Conservation (phyloP, 2,113 vertebrate species). For the Esox niger region DNA sequence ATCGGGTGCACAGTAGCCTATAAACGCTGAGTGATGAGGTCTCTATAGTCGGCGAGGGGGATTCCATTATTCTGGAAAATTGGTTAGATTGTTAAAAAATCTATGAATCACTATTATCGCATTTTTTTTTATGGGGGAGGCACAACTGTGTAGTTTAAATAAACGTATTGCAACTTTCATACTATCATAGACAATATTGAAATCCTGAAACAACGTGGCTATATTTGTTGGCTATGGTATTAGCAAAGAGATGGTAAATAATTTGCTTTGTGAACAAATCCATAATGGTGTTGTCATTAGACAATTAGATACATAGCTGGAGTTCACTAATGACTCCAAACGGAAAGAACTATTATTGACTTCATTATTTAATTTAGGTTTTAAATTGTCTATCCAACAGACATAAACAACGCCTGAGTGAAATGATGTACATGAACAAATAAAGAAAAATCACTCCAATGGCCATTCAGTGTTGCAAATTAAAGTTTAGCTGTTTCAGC, state of each 20-base stretch:
- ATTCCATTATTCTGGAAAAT: conserved; percentile 49
- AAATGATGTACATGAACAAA: conserved; percentile 41
- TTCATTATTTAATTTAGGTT: background rate
- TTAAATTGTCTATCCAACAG: conserved; percentile 17
- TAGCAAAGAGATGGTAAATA: too few relatives aligned
- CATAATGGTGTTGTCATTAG: too few relatives aligned
- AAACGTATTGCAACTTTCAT: conserved; percentile 2
- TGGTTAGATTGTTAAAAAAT: conserved; percentile 63
- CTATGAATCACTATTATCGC: conserved; percentile 65
- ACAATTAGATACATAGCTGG: too few relatives aligned
- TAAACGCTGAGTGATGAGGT: conserved; percentile 70
- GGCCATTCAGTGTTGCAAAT: conserved; percentile 18
- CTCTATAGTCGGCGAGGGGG: conserved; percentile 50
- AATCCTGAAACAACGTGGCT: too few relatives aligned
- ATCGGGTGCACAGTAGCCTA: conserved; percentile 39
- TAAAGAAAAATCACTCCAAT: conserved; percentile 45
- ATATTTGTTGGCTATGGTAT: too few relatives aligned
- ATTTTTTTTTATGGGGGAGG: conserved; percentile 27
- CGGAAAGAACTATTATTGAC: background rate
- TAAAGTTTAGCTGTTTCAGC: conserved; percentile 58
- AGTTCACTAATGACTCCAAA: background rate
- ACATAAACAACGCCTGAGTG: conserved; percentile 39
- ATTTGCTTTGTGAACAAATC: too few relatives aligned
- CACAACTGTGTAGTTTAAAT: conserved; percentile 26
- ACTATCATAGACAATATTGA: too few relatives aligned